Percentiles rank a stretch among this genome's conserved stretches.
These are phyloP conservation scores for Gonocerus acuteangulatus DNA, from an alignment of 2,888 invertebrate genomes.

Conservation along the genomic window DNA sequence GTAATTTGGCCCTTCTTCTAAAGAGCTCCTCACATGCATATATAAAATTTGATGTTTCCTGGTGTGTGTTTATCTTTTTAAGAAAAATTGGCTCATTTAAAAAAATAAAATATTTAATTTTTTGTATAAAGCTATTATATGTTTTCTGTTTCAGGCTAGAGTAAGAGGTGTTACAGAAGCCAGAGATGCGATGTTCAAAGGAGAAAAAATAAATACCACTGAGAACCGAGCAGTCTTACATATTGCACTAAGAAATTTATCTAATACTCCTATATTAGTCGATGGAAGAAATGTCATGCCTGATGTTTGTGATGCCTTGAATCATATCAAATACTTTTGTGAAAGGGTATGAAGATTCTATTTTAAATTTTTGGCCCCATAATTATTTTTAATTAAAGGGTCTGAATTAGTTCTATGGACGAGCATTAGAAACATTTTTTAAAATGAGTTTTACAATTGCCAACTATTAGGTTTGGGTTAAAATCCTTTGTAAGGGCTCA, in stretches of 20 bases:
- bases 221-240: constrained; percentile 94
- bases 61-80: too few species aligned
- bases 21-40: too few species aligned
- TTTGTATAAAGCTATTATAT: background rate
- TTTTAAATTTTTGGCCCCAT: background rate
- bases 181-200: constrained; percentile 83
- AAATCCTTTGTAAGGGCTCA: too few species aligned
- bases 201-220: constrained; percentile 95
- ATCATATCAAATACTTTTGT: constrained; percentile 91
- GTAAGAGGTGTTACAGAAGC: constrained; percentile 75
- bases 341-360: constrained; percentile 62
- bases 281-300: constrained; percentile 87
- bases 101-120: background rate
- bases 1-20: too few species aligned
- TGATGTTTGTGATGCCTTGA: constrained; percentile 81
- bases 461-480: too few species aligned
- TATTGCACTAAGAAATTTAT: constrained; percentile 81
- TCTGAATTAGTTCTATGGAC: too few species aligned
- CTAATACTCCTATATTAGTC: constrained; percentile 67
- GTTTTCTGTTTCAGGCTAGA: constrained; percentile 47
- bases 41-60: too few species aligned
- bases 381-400: too few species aligned
- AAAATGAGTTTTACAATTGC: too few species aligned
- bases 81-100: background rate
- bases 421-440: background rate